Percentiles rank a stretch among this genome's conserved stretches.
Conservation (phyloP, 2,113 vertebrate species). For the Sinocyclocheilus anshuiensis region DNA sequence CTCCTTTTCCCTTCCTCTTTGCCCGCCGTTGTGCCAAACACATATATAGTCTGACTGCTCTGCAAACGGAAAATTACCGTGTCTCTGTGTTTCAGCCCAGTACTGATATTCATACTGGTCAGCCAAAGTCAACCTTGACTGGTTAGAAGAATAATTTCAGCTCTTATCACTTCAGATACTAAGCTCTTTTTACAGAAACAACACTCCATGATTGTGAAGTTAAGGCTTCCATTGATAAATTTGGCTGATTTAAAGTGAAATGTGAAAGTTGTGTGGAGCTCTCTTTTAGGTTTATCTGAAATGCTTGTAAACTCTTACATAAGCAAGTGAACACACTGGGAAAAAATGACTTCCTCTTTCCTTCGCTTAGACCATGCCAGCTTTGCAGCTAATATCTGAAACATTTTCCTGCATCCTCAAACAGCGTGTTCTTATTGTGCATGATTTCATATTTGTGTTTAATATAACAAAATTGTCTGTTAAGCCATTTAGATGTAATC, state of each 20-base stretch:
- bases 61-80: conserved; percentile 26
- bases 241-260: background rate
- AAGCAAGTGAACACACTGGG: conserved; percentile 10
- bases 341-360: conserved; percentile 49
- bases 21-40: conserved; percentile 31
- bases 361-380: background rate
- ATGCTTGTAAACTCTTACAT: conserved; percentile 33
- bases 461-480: background rate
- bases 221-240: background rate
- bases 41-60: conserved; percentile 44
- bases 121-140: conserved; percentile 18
- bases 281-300: background rate
- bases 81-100: conserved; percentile 22
- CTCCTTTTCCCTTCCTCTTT: conserved; percentile 31
- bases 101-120: conserved; percentile 11
- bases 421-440: conserved; percentile 11
- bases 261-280: conserved; percentile 4
- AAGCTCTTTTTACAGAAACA: background rate
- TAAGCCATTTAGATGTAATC: background rate
- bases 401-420: conserved; percentile 34
- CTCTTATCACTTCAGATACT: background rate
- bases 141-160: conserved; percentile 12
- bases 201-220: background rate
- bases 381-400: conserved; percentile 13
- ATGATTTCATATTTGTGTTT: background rate